Evolutionary conservation across 2,113 vertebrate genomes (phyloP).

Genomic region (Rhipidura dahli): DNA sequence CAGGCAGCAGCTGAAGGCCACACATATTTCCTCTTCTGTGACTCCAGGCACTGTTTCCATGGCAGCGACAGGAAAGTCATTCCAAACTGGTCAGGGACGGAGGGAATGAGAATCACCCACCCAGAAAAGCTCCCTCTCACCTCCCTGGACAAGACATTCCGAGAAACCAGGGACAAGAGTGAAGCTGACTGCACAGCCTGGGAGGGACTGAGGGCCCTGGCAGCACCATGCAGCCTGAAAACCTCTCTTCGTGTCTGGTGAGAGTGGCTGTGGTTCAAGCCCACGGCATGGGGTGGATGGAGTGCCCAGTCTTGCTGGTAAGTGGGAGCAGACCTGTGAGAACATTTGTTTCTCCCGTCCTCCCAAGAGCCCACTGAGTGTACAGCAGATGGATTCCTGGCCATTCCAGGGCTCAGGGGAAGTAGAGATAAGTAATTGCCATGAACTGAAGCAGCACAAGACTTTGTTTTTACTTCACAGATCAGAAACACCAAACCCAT

Average conservation of each 20-base stretch:
- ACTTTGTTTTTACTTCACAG: neutral
- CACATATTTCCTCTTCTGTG: neutral
- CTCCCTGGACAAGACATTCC: neutral
- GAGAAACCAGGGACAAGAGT: neutral
- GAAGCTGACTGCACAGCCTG: rapidly evolving
- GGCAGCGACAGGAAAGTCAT: neutral
- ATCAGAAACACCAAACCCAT: rapidly evolving
- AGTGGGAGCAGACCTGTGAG: neutral
- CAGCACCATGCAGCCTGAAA: neutral
- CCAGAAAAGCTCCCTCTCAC: neutral
- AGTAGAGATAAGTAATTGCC: neutral
- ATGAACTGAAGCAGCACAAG: neutral
- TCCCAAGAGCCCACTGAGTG: rapidly evolving
- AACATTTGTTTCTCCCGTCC: neutral
- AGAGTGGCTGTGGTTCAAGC: neutral
- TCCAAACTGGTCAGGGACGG: neutral
- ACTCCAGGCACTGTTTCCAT: neutral
- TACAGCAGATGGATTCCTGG: neutral
- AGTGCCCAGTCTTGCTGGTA: neutral
- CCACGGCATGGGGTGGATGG: rapidly evolving
- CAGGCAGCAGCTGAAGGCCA: conserved; percentile 1
- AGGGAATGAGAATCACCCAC: neutral
- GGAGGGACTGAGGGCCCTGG: rapidly evolving
- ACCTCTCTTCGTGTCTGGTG: rapidly evolving
- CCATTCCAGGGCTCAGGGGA: neutral